Conservation (phyloP, 2,888 invertebrate genomes). For the Drosophila macrospina region DNA sequence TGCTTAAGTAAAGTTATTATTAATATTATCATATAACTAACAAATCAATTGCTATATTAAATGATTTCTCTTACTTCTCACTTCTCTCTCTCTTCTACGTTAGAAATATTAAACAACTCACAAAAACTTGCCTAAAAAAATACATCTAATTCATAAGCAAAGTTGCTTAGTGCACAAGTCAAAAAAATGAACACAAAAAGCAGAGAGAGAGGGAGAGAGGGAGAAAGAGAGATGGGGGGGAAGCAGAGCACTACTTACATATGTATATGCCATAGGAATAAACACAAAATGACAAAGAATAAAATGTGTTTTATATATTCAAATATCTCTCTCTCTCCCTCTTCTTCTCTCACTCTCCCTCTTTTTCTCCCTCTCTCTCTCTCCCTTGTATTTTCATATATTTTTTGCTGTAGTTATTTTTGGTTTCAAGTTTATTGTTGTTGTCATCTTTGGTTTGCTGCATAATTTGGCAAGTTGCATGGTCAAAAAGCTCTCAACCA, state of each 20-base stretch:
- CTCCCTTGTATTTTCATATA: slow-evolving; percentile 5
- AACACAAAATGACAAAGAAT: neutral
- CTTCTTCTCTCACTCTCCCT: no score
- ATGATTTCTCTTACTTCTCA: neutral
- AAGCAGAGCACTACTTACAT: slow-evolving; percentile 45
- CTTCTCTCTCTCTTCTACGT: no score
- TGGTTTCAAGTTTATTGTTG: slow-evolving; percentile 27
- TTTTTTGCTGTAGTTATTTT: slow-evolving; percentile 9
- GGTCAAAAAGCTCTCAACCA: slow-evolving; percentile 25
- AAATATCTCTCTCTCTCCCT: slow-evolving; percentile 56
- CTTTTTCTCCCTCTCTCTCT: slow-evolving; percentile 48
- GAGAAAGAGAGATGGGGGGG: no score
- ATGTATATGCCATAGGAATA: slow-evolving; percentile 47
- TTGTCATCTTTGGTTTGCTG: slow-evolving; percentile 65
- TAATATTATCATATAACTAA: no score
- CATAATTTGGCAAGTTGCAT: slow-evolving; percentile 69
- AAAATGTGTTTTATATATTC: slow-evolving; percentile 31
- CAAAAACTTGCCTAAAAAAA: neutral
- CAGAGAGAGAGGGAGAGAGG: slow-evolving; percentile 13
- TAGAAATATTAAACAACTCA: neutral
- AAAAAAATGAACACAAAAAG: slow-evolving; percentile 29
- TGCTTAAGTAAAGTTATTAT: no score
- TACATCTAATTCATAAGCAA: slow-evolving; percentile 43
- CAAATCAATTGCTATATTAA: neutral
- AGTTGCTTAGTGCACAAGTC: slow-evolving; percentile 36